A percentile compares a stretch with the other conserved stretches of the same genome.
phyloP scores from a whole-genome alignment of 2,113 vertebrate genomes.

The chimpanzee (Pan troglodytes) region NHGRI_mPanTro3-v2.1_pri NC_072401.2:97383501-97384000 shows the following conservation, averaged over 20 bases:
- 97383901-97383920: not conserved
- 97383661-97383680: not conserved
- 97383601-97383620: not conserved
- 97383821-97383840: not conserved
- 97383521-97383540: not conserved
- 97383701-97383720: not conserved
- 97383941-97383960: constrained; percentile 11
- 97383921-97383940: not conserved
- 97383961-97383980: not conserved
- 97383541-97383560: not conserved
- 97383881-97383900: not conserved
- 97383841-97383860: not conserved
- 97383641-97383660: not conserved
- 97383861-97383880: not conserved
- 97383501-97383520: not conserved
- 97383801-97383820: not conserved
- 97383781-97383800: not conserved
- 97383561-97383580: not conserved
- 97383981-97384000: not conserved
- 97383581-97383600: not conserved
- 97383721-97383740: not conserved
- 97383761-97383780: not conserved
- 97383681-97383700: not conserved
- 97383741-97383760: not conserved
- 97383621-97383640: not conserved